A percentile compares a stretch with the other conserved stretches of the same genome.
phyloP scores from a whole-genome alignment of 2,797 vertebrate species.

The Scolopax bukidnonensis region DNA sequence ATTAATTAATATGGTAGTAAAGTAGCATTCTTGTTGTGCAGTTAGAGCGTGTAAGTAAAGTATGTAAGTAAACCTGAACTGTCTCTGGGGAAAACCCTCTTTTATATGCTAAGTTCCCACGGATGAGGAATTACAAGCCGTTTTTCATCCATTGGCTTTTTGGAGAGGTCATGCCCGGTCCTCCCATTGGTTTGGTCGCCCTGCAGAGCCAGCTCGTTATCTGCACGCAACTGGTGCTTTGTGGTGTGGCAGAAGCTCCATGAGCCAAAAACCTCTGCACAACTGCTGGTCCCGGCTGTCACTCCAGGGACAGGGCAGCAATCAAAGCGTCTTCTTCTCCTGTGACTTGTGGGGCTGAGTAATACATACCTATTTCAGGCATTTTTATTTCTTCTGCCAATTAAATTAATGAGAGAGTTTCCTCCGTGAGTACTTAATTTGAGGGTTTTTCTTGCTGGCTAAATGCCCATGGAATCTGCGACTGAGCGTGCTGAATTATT shows the following conservation, averaged over 20 bases:
- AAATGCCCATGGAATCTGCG: not conserved
- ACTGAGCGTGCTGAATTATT: not conserved
- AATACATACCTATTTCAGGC: not conserved
- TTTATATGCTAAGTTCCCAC: not conserved
- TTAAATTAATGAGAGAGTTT: not conserved
- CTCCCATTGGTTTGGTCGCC: not conserved
- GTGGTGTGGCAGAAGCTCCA: not conserved
- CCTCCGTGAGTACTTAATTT: not conserved
- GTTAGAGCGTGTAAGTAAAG: not conserved
- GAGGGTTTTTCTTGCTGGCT: not conserved
- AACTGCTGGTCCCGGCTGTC: not conserved
- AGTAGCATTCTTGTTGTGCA: not conserved
- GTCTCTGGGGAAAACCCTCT: not conserved
- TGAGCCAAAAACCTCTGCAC: not conserved
- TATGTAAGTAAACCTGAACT: not conserved
- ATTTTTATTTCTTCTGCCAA: not conserved
- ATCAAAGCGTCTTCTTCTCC: not conserved
- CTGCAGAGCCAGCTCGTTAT: not conserved
- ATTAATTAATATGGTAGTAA: not conserved
- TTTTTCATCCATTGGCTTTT: not conserved
- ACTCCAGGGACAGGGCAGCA: not conserved
- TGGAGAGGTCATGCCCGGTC: not conserved
- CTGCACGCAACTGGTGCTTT: accelerated
- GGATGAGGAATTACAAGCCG: not conserved
- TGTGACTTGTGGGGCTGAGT: not conserved